These are phyloP conservation scores for Hemiprocne comata DNA, from an alignment of 2,113 vertebrate genomes.

Conservation along the genomic window DNA sequence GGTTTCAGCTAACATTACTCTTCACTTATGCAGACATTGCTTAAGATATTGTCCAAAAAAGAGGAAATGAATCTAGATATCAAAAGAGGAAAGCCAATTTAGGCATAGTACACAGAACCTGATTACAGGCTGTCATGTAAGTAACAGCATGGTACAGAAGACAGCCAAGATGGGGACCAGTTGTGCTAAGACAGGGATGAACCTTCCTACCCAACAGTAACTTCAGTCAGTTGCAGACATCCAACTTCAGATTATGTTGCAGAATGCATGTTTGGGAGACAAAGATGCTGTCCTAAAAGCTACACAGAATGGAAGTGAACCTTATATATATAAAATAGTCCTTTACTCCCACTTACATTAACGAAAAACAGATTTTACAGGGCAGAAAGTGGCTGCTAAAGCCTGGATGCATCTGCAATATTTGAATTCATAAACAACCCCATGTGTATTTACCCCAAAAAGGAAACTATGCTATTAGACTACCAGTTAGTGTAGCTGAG, in stretches of 20 bases:
- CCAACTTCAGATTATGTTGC: not conserved
- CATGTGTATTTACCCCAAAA: not conserved
- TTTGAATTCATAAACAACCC: not conserved
- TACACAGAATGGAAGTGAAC: not conserved
- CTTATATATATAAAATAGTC: not conserved
- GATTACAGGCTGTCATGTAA: not conserved
- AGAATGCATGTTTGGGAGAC: not conserved
- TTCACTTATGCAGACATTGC: not conserved
- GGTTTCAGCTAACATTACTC: not conserved
- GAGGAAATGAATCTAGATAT: not conserved
- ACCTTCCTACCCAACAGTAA: not conserved
- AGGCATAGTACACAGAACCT: not conserved
- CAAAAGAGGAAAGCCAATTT: conserved; percentile 4
- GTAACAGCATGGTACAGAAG: not conserved
- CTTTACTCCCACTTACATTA: not conserved
- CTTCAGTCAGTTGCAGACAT: not conserved
- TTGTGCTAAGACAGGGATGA: not conserved
- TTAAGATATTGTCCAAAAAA: not conserved
- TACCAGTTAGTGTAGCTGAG: not conserved
- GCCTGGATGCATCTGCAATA: not conserved
- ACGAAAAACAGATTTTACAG: not conserved
- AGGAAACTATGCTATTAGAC: not conserved
- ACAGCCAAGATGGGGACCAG: not conserved
- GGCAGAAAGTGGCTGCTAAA: not conserved
- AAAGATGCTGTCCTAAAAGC: not conserved